Evolutionary conservation across 2,113 vertebrate genomes (phyloP), one percentile per base, ranked within the genome.

Genomic region (Corythoichthys intestinalis): DNA sequence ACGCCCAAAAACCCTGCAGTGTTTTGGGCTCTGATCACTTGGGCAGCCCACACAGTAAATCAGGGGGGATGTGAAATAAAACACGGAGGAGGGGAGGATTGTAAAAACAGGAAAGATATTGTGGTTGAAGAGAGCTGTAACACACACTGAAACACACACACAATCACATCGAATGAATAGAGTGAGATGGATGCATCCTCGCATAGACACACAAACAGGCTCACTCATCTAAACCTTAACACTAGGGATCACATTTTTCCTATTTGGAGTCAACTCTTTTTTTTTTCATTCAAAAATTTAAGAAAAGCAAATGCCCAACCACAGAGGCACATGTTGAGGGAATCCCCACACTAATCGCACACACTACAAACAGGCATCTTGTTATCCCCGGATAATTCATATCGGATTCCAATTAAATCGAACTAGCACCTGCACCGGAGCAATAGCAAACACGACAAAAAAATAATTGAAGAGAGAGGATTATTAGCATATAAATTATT

Each of bases 311-410:
- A 62, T 3, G n/a, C 38, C n/a, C 41, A 44, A 63, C 20, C 61
- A 14, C 61, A 47, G 60, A 63, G 41, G 60, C 60, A 46, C 67
- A 63, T 20, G 13, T 10, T 39, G 65, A 85, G 76, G 87, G 83
- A 90, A 88, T 87, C 79, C 87, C 88, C 87, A 2, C 17, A n/a
- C 56, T 44, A 83, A 61, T 79, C 75, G 70, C 49, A 53, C 41
- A 44, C 52, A 59, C 48, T 64, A 37, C 41, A 73, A 44, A 56
- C 44, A 60, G 20, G 69, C 70, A 83, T 54, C 6, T 28, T 28
- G 69, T 78, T 76, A 86, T 86, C 78, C 75, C 67, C 11, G 78
- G 77, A 84, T 86, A 17, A 80, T 69, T 56, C 2, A 17, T 59
- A 63, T 75, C 75, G 48, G 15, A 70, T 63, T 74, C 69, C 63